Base-by-base conservation (phyloP, 2,113 vertebrate genomes). In the Crypturellus undulatus region DNA sequence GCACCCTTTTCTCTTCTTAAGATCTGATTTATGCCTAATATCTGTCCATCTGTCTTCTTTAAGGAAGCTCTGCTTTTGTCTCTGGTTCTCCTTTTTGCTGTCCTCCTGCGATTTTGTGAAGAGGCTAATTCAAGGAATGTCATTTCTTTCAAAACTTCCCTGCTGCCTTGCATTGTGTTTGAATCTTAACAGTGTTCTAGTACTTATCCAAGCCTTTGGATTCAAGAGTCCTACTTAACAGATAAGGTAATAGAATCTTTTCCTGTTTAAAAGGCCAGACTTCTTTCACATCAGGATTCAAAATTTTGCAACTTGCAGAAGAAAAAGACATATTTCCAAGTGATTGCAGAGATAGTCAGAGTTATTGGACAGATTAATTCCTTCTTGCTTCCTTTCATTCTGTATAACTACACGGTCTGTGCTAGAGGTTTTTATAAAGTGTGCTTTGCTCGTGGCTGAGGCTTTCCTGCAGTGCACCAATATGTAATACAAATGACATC, bases 401-500 rank as follows among this genome's bases (percentile, higher is more conserved):
- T 28, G 81, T 17, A 40, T 79, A 73, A 54, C 54, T 67, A 2
- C 24, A 69, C 54, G 17, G 68, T 14, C 59, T 73, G 42, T 86
- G 60, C 59, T 54, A n/a, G 40, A 59, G 49, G 9, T 63, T 51
- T 75, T 38, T 49, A 45, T 25, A 59, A 82, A 72, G 30, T 40
- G 26, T 0, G 2, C 11, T 1, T 79, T 91, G 52, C 62, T 32
- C 47, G 40, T 30, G 13, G 36, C 75, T 82, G n/a, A 84, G 78
- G 59, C 81, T 88, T 93, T 91, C 94, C 87, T 87, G 76, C 77
- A 63, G 82, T 7, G 68, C 25, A 10, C 45, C 51, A 95, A 83
- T 88, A n/a, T 68, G 56, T 79, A 83, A 42, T 56, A 83, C 89
- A 87, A 94, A 90, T 88, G 69, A 88, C 69, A 84, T 88, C 79